Evolutionary conservation across 2,113 vertebrate species (phyloP), one percentile per base, ranked within the genome.

Genomic region (Plectropomus leopardus): DNA sequence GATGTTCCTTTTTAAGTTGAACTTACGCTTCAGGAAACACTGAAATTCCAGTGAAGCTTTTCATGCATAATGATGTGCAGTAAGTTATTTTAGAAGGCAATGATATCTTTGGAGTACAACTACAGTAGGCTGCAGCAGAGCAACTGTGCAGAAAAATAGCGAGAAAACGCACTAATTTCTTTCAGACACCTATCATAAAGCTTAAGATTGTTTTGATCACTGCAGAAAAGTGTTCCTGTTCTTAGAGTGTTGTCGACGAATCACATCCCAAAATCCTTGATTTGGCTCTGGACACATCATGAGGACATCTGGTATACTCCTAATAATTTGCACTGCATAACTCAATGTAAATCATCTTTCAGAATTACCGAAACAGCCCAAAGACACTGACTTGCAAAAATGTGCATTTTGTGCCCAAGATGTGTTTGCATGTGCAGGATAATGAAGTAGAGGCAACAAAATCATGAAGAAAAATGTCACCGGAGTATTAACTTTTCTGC

Each of bases 241-340:
- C 48, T 68, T 53, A 42, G 5, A 58, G 42, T 60, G 60, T 16
- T 21, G 36, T 73, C 28, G 21, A 67, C 70, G 19, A 81, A 70
- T 40, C 16, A 23, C 23, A 64, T 48, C 55, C 21, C 26, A 72
- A 32, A 40, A 78, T 80, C 34, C 7, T 40, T 63, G 32, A 66
- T n/a, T 76, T 72, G 63, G 58, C 77, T 70, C 23, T n/a, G 51
- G 51, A 61, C 64, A 78, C 24, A 74, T 59, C 30, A 30, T 42
- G 44, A 74, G 74, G 65, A 79, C 75, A 80, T 79, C 71, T 65
- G 76, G 63, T 60, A 4, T 21, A 32, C 75, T 78, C 65, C 66
- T 40, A 63, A 80, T 84, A 81, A 82, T 85, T 82, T 66, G 21
- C 75, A 34, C 79, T 40, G 70, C 34, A 76, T 85, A 82, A 75